phyloP scores from a whole-genome alignment of 2,113 vertebrate genomes.

The Peromyscus leucopus region DNA sequence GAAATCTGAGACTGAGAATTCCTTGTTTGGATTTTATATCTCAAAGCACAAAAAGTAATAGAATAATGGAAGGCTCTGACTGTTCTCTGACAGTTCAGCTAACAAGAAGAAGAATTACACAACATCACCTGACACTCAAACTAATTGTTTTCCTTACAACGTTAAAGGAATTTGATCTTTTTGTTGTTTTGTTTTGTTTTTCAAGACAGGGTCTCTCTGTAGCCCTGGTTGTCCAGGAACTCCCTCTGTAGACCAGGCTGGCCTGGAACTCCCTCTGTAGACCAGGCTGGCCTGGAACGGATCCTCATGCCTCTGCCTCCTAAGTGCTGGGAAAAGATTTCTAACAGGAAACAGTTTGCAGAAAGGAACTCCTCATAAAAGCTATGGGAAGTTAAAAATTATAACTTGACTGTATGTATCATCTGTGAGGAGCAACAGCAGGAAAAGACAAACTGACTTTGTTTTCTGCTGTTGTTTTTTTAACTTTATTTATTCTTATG shows the following conservation, averaged over 20 bases:
- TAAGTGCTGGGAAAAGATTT: background rate
- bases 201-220: background rate
- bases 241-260: background rate
- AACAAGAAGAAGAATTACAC: constrained; percentile 4
- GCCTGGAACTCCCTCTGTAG: background rate
- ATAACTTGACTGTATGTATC: background rate
- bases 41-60: constrained; percentile 9
- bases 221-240: background rate
- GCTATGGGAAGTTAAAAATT: background rate
- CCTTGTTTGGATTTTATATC: constrained; percentile 40
- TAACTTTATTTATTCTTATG: too few relatives aligned
- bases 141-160: background rate
- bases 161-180: background rate
- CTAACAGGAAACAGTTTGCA: background rate
- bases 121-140: background rate
- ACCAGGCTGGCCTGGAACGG: background rate
- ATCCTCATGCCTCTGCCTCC: background rate
- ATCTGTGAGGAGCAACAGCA: background rate
- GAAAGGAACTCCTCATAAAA: constrained; percentile 16
- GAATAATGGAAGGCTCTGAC: constrained; percentile 21
- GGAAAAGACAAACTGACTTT: background rate
- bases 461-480: too few relatives aligned
- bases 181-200: background rate
- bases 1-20: constrained; percentile 31
- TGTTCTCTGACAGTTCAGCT: constrained; percentile 11